Conservation (phyloP, 1,140 invertebrate genomes). For the Telenomus remus region DNA sequence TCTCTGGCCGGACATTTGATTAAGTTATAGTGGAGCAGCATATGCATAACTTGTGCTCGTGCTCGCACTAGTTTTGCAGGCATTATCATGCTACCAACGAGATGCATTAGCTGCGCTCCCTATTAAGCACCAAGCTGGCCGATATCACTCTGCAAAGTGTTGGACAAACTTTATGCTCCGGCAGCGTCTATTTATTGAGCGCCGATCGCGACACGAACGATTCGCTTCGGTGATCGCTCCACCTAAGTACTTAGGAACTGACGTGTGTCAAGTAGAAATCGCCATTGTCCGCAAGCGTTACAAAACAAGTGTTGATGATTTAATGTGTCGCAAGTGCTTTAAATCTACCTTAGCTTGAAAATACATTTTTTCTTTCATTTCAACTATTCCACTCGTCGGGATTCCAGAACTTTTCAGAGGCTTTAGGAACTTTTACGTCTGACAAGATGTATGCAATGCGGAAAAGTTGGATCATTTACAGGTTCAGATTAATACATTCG, state of each 20-base stretch:
- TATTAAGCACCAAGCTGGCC: slow-evolving; percentile 27
- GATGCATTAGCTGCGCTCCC: slow-evolving; percentile 41
- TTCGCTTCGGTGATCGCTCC: slow-evolving; percentile 20
- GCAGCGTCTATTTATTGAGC: slow-evolving; percentile 45
- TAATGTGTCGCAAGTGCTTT: background rate
- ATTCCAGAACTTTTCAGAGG: too few species aligned
- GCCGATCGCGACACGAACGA: slow-evolving; percentile 17
- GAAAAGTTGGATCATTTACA: too few species aligned
- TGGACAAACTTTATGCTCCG: slow-evolving; percentile 32
- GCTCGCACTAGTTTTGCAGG: slow-evolving; percentile 28
- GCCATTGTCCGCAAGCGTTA: slow-evolving; percentile 14
- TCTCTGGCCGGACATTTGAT: slow-evolving; percentile 8
- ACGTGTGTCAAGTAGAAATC: slow-evolving; percentile 5
- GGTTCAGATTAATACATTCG: too few species aligned
- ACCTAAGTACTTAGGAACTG: slow-evolving; percentile 7
- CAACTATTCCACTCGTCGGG: too few species aligned
- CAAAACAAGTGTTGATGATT: slow-evolving; percentile 6
- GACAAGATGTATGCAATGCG: too few species aligned
- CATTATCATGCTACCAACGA: slow-evolving; percentile 27
- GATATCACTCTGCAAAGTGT: slow-evolving; percentile 22
- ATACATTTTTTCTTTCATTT: too few species aligned
- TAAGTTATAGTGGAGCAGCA: slow-evolving; percentile 21
- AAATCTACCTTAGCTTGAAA: too few species aligned
- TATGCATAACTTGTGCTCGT: slow-evolving; percentile 13
- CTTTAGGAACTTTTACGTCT: too few species aligned